A percentile compares a stretch with the other conserved stretches of the same genome.
Evolutionary conservation across 1,140 invertebrate species (phyloP).

Genomic region (Neodiprion lecontei): DNA sequence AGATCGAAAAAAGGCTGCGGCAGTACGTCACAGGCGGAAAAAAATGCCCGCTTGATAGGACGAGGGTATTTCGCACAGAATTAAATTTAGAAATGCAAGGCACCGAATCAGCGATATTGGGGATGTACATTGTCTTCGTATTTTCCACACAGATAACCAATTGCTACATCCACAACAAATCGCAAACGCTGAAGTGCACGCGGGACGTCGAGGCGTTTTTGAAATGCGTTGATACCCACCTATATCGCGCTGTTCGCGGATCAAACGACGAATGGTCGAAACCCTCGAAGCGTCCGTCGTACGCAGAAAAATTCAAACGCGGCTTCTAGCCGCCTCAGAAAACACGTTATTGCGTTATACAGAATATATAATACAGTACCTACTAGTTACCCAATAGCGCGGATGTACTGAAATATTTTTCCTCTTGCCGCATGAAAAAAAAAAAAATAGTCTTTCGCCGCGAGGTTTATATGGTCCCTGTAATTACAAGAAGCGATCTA

Average conservation of each 20-base stretch:
- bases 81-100: not conserved
- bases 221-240: constrained; percentile 15
- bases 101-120: too few relatives aligned
- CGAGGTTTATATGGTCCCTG: not conserved
- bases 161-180: constrained; percentile 8
- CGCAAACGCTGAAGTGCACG: constrained; percentile 12
- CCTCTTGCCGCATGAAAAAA: too few relatives aligned
- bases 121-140: constrained; percentile 10
- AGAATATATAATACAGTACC: too few relatives aligned
- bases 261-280: not conserved
- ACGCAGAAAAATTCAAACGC: constrained; percentile 19
- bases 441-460: too few relatives aligned
- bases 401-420: too few relatives aligned
- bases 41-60: constrained; percentile 8
- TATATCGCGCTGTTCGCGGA: constrained; percentile 16
- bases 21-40: constrained; percentile 10
- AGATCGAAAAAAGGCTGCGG: constrained; percentile 12
- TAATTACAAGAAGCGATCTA: not conserved
- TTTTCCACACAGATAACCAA: constrained; percentile 13
- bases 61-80: not conserved
- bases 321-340: not conserved
- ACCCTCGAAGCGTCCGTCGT: constrained; percentile 10
- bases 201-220: constrained; percentile 16
- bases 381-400: too few relatives aligned
- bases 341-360: not conserved